phyloP scores from a whole-genome alignment of 2,113 vertebrate species.

The Oreochromis tanganicae region DNA sequence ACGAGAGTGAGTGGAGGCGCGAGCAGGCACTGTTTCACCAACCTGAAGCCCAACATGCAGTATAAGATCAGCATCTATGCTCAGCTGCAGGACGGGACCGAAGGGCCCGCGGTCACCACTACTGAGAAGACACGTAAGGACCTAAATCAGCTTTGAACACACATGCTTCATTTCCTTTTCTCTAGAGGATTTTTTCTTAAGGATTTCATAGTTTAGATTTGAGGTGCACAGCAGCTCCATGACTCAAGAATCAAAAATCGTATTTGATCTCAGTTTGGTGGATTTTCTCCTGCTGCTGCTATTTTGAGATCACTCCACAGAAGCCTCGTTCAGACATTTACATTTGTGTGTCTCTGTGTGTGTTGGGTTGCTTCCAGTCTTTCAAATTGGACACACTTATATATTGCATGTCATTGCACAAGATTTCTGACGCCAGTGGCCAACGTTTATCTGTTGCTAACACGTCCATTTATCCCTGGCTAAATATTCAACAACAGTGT shows the following conservation, averaged over 20 bases:
- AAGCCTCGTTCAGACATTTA: background rate
- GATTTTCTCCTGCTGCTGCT: background rate
- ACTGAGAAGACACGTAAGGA: slow-evolving; percentile 80
- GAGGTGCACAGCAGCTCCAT: accelerated
- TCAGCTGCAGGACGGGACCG: slow-evolving; percentile 80
- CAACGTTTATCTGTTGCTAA: background rate
- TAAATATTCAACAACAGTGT: background rate
- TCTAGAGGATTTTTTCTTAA: background rate
- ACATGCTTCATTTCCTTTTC: background rate
- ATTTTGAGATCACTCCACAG: background rate
- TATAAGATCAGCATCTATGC: slow-evolving; percentile 86
- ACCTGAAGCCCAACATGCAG: slow-evolving; percentile 79
- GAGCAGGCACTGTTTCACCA: slow-evolving; percentile 85
- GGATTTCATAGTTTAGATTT: background rate
- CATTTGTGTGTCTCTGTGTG: background rate
- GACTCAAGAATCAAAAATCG: background rate
- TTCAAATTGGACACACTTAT: background rate
- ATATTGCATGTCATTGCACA: background rate
- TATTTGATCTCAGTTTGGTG: background rate
- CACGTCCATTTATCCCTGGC: background rate
- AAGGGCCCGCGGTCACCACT: slow-evolving; percentile 82
- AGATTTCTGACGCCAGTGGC: background rate
- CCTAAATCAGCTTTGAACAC: background rate
- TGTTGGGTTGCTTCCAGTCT: background rate
- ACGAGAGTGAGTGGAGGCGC: slow-evolving; percentile 77